Evolutionary conservation across 2,888 invertebrate genomes (phyloP).

Genomic region (Ceratothoa steindachneri): DNA sequence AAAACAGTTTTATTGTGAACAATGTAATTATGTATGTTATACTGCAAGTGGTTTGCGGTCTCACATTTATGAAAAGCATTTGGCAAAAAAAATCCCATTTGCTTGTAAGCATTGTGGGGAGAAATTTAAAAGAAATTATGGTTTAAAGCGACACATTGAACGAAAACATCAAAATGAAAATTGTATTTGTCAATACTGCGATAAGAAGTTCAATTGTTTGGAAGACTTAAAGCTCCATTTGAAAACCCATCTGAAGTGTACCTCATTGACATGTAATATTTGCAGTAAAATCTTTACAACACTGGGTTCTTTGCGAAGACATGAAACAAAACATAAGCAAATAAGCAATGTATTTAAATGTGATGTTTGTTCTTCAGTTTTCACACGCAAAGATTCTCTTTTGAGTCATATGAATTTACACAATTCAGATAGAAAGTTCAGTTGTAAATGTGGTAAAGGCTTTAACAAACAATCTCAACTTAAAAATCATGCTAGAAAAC

Average conservation of each 20-base stretch:
- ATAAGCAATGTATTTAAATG: constrained; percentile 24
- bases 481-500: constrained; percentile 28
- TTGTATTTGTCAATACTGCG: constrained; percentile 24
- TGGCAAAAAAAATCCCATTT: background rate
- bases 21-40: constrained; percentile 28
- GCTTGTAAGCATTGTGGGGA: constrained; percentile 27
- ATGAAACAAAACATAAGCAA: constrained; percentile 17
- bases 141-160: constrained; percentile 29
- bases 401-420: constrained; percentile 26
- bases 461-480: constrained; percentile 32
- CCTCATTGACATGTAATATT: constrained; percentile 16
- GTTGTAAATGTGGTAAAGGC: constrained; percentile 35
- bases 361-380: constrained; percentile 21
- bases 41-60: constrained; percentile 38
- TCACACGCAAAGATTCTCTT: constrained; percentile 35
- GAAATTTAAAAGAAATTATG: constrained; percentile 32
- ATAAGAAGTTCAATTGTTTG: constrained; percentile 24
- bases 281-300: constrained; percentile 29
- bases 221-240: constrained; percentile 26
- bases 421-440: constrained; percentile 20
- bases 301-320: constrained; percentile 19
- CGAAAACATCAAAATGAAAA: constrained; percentile 23
- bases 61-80: constrained; percentile 32
- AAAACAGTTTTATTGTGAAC: constrained; percentile 26
- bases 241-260: constrained; percentile 18